Evolutionary conservation across 2,113 vertebrate genomes (phyloP).

Genomic region (Noturus placidus): DNA sequence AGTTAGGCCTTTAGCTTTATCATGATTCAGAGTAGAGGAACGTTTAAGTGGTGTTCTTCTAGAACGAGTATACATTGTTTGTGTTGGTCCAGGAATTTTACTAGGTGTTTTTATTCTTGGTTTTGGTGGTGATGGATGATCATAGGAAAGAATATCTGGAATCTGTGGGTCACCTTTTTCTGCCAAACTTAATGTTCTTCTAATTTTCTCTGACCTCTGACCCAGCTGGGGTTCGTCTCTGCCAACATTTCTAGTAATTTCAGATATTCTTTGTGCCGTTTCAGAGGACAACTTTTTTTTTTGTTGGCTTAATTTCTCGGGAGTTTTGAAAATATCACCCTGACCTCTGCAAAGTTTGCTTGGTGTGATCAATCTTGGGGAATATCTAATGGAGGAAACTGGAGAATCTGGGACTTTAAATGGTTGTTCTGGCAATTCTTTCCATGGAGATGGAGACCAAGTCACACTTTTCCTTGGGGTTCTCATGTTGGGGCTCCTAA

Average conservation of each 20-base stretch:
- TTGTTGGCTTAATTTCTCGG: constrained; percentile 54
- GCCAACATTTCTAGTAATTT: constrained; percentile 45
- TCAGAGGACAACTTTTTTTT: constrained; percentile 36
- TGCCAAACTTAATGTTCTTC: constrained; percentile 28
- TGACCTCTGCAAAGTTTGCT: constrained; percentile 43
- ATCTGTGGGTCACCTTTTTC: background rate
- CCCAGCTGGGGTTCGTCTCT: constrained; percentile 2
- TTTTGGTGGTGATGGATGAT: constrained; percentile 38
- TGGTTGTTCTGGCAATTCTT: constrained; percentile 34
- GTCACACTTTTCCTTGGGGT: constrained; percentile 68
- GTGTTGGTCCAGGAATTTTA: constrained; percentile 50
- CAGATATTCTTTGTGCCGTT: constrained; percentile 23
- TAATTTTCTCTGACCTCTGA: constrained; percentile 28
- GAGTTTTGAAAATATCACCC: constrained; percentile 58
- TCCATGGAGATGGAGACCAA: constrained; percentile 71
- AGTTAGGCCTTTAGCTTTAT: background rate
- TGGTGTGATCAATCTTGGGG: constrained; percentile 53
- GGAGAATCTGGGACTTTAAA: constrained; percentile 68
- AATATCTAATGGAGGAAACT: constrained; percentile 44
- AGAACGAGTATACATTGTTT: constrained; percentile 62
- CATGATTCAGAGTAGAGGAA: background rate
- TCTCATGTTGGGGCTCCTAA: constrained; percentile 36
- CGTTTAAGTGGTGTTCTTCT: constrained; percentile 60
- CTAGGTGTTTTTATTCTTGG: constrained; percentile 35
- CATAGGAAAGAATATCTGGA: background rate